Percentiles rank a stretch among this genome's conserved stretches.
phyloP scores from a whole-genome alignment of 1,140 invertebrate genomes.

The Homalodisca vitripennis region DNA sequence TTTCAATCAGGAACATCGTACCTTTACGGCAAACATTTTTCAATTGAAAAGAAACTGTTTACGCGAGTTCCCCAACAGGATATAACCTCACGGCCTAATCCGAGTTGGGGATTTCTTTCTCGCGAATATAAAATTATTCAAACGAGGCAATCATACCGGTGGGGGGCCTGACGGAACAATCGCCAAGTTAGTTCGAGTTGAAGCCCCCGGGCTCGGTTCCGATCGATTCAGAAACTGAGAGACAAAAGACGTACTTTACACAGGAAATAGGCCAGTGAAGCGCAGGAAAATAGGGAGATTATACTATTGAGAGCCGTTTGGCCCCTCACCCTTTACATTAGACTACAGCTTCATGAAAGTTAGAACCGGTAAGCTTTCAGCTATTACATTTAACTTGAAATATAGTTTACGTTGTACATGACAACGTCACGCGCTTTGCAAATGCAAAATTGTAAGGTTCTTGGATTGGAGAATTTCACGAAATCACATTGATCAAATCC shows the following conservation, averaged over 20 bases:
- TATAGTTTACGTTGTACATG: no score
- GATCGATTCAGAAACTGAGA: not conserved
- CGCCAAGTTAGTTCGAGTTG: not conserved
- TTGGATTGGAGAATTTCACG: no score
- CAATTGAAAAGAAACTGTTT: not conserved
- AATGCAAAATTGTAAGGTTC: no score
- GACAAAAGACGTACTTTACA: not conserved
- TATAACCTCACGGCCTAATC: not conserved
- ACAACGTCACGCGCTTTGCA: no score
- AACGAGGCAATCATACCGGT: slow-evolving; percentile 12
- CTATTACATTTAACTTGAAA: no score
- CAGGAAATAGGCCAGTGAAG: no score
- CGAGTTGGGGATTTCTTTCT: slow-evolving; percentile 5
- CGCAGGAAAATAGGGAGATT: no score
- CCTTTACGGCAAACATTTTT: not conserved
- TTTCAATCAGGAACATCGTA: not conserved
- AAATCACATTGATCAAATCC: no score
- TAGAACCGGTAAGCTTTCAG: no score
- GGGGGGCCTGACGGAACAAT: not conserved
- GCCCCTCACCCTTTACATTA: no score
- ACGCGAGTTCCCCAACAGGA: not conserved
- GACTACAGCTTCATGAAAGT: no score
- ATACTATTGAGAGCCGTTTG: no score
- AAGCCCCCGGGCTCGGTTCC: not conserved
- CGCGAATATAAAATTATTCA: slow-evolving; percentile 12